A percentile compares a stretch with the other conserved stretches of the same genome.
These are phyloP conservation scores for Heliconius congener DNA, from an alignment of 1,140 invertebrate species.

Conservation along the genomic window DNA sequence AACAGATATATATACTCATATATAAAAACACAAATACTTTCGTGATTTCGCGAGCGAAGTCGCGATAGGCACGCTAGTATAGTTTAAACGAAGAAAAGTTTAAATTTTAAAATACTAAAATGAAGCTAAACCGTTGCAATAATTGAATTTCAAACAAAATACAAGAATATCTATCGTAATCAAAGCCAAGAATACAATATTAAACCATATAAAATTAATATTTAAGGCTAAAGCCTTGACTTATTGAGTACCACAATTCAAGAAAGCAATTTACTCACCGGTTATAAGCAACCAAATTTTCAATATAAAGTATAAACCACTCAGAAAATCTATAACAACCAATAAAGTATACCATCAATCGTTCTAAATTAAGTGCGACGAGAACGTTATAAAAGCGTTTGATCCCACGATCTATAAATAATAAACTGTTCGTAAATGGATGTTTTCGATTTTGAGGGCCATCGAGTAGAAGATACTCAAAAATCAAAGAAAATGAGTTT, in stretches of 20 bases:
- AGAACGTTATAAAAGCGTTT: constrained; percentile 23
- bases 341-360: constrained; percentile 29
- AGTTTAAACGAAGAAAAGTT: too few relatives aligned
- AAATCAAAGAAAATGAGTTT: constrained; percentile 18
- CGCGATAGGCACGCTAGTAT: too few relatives aligned
- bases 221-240: neutral
- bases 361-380: constrained; percentile 21
- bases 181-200: neutral
- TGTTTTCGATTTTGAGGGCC: constrained; percentile 25
- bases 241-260: neutral
- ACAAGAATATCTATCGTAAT: neutral
- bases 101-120: too few relatives aligned
- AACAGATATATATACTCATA: too few relatives aligned
- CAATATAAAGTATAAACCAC: constrained; percentile 10
- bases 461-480: constrained; percentile 6
- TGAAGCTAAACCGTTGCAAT: too few relatives aligned
- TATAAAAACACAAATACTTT: too few relatives aligned
- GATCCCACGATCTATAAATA: constrained; percentile 25
- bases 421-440: constrained; percentile 27
- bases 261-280: neutral
- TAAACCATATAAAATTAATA: neutral
- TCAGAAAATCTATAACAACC: constrained; percentile 21
- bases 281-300: constrained; percentile 6
- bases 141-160: too few relatives aligned
- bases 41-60: too few relatives aligned